phyloP scores from a whole-genome alignment of 2,888 invertebrate genomes.

The Amblyteles armatorius region DNA sequence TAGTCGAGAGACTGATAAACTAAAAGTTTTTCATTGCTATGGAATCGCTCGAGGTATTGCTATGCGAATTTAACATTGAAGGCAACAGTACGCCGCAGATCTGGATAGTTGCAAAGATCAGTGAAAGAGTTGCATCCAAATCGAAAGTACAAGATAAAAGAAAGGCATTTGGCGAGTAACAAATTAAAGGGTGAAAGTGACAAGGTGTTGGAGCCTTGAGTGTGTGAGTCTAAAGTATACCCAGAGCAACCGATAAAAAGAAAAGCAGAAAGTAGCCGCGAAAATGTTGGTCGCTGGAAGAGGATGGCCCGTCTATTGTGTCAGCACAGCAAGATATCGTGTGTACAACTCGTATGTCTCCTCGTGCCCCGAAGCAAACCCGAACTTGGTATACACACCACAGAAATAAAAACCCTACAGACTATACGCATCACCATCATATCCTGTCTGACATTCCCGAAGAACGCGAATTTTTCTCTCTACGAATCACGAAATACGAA shows the following conservation, averaged over 20 bases:
- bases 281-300: slow-evolving; percentile 52
- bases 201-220: slow-evolving; percentile 12
- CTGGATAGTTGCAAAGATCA: too few relatives aligned
- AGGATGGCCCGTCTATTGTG: slow-evolving; percentile 71
- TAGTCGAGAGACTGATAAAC: too few relatives aligned
- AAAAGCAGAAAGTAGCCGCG: slow-evolving; percentile 48
- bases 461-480: slow-evolving; percentile 45
- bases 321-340: slow-evolving; percentile 69
- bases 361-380: slow-evolving; percentile 46
- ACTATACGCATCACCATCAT: slow-evolving; percentile 7
- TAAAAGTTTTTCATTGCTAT: too few relatives aligned
- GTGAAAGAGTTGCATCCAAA: background rate
- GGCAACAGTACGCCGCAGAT: too few relatives aligned
- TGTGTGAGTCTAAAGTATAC: slow-evolving; percentile 46
- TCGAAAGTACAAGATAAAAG: slow-evolving; percentile 29
- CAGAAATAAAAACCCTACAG: slow-evolving; percentile 37
- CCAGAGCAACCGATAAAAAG: slow-evolving; percentile 26
- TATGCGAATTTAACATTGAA: too few relatives aligned
- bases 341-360: slow-evolving; percentile 64
- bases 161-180: slow-evolving; percentile 1
- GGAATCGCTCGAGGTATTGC: too few relatives aligned
- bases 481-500: slow-evolving; percentile 39
- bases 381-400: slow-evolving; percentile 19
- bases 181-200: slow-evolving; percentile 24
- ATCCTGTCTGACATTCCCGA: slow-evolving; percentile 41